Evolutionary conservation across 2,113 vertebrate species (phyloP).

Genomic region (Ancistrus triradiatus): DNA sequence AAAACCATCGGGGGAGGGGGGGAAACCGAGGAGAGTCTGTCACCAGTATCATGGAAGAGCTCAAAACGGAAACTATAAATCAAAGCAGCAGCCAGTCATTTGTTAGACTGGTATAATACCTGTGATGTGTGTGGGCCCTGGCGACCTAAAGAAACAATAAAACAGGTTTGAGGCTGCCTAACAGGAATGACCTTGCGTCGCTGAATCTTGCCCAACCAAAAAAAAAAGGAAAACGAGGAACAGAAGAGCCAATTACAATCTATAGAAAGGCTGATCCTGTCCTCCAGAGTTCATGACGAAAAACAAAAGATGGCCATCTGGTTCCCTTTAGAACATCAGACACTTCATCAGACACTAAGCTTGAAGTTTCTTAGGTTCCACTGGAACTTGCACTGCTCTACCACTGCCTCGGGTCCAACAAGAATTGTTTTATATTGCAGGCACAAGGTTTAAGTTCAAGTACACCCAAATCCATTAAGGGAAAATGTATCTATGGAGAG

Average conservation of each 20-base stretch:
- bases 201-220: conserved; percentile 55
- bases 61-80: conserved; percentile 70
- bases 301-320: conserved; percentile 59
- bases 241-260: conserved; percentile 72
- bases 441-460: too few species aligned
- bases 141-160: conserved; percentile 69
- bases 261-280: conserved; percentile 70
- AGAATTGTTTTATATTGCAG: too few species aligned
- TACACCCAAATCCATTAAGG: too few species aligned
- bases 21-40: conserved; percentile 67
- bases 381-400: too few species aligned
- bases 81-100: conserved; percentile 70
- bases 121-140: conserved; percentile 69
- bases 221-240: conserved; percentile 52
- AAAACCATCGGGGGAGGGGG: conserved; percentile 58
- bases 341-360: conserved; percentile 26
- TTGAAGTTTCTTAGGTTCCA: conserved; percentile 36
- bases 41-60: conserved; percentile 72
- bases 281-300: conserved; percentile 58
- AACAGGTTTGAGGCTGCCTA: conserved; percentile 64
- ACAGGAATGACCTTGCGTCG: conserved; percentile 70
- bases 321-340: conserved; percentile 59
- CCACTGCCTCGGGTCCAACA: too few species aligned
- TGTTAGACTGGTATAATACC: conserved; percentile 74
- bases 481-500: too few species aligned